These are phyloP conservation scores for Amphiprion clarkii DNA, from an alignment of 2,797 vertebrate species.

Conservation along the genomic window DNA sequence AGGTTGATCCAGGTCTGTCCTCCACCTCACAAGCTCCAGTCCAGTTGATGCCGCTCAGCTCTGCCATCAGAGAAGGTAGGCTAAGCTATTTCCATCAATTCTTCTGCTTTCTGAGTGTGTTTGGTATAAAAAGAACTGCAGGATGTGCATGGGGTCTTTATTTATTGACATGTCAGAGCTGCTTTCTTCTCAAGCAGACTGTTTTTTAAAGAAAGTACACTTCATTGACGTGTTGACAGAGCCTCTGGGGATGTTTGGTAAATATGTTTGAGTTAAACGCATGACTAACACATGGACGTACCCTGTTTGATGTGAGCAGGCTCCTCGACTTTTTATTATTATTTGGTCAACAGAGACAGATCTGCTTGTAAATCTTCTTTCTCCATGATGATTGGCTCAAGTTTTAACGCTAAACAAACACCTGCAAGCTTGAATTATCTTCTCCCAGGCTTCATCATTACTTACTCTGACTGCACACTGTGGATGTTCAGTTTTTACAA, in stretches of 20 bases:
- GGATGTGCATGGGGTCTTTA: neutral
- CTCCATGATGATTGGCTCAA: neutral
- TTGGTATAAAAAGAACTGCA: neutral
- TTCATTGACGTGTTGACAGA: too few relatives aligned
- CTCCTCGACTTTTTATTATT: conserved; percentile 24
- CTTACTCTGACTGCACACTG: neutral
- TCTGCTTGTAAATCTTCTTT: neutral
- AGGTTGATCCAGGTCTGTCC: conserved; percentile 31
- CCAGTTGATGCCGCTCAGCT: conserved; percentile 43
- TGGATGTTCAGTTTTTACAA: neutral
- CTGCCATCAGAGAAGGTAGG: conserved; percentile 60
- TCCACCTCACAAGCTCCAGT: conserved; percentile 17
- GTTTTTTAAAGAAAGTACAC: neutral
- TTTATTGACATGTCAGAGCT: too few relatives aligned
- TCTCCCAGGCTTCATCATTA: conserved; percentile 5
- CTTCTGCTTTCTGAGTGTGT: neutral
- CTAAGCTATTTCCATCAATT: neutral
- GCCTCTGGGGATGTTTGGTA: neutral
- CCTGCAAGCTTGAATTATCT: neutral
- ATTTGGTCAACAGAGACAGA: conserved; percentile 41
- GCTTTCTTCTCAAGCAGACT: neutral
- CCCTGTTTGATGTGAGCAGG: conserved; percentile 11
- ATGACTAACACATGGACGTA: conserved; percentile 2
- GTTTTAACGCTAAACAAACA: conserved; percentile 21
- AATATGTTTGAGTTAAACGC: conserved; percentile 25